phyloP scores from a whole-genome alignment of 2,888 invertebrate genomes.

The Leptinotarsa haldemani region DNA sequence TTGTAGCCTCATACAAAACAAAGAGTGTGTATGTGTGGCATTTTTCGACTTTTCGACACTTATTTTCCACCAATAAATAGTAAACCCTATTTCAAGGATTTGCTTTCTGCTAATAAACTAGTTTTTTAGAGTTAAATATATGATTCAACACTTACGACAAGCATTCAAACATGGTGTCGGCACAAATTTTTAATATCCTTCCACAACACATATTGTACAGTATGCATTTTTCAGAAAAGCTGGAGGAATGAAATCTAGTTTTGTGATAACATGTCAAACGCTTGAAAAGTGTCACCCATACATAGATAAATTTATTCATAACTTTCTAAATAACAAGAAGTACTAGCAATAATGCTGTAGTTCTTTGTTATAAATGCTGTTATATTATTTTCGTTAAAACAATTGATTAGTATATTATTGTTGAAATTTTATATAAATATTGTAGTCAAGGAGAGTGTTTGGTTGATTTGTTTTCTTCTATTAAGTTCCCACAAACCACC shows the following conservation, averaged over 20 bases:
- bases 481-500: constrained; percentile 28
- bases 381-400: constrained; percentile 54
- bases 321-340: constrained; percentile 51
- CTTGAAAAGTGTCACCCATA: constrained; percentile 63
- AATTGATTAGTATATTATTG: constrained; percentile 61
- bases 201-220: constrained; percentile 33
- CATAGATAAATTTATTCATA: constrained; percentile 50
- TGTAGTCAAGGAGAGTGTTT: constrained; percentile 60
- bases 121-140: constrained; percentile 43
- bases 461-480: constrained; percentile 41
- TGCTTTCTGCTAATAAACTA: constrained; percentile 47
- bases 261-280: constrained; percentile 30
- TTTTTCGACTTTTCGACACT: constrained; percentile 57
- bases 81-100: constrained; percentile 41
- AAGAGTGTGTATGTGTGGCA: constrained; percentile 64
- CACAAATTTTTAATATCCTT: constrained; percentile 40
- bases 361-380: constrained; percentile 56
- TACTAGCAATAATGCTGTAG: constrained; percentile 48
- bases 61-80: constrained; percentile 36
- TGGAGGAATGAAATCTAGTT: constrained; percentile 37
- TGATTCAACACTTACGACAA: constrained; percentile 41
- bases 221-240: constrained; percentile 44
- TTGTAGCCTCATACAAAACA: constrained; percentile 65
- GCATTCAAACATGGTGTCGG: constrained; percentile 50
- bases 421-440: constrained; percentile 65